These are phyloP conservation scores for Hippocampus abdominalis DNA, from an alignment of 2,113 vertebrate species.

Conservation along the genomic window DNA sequence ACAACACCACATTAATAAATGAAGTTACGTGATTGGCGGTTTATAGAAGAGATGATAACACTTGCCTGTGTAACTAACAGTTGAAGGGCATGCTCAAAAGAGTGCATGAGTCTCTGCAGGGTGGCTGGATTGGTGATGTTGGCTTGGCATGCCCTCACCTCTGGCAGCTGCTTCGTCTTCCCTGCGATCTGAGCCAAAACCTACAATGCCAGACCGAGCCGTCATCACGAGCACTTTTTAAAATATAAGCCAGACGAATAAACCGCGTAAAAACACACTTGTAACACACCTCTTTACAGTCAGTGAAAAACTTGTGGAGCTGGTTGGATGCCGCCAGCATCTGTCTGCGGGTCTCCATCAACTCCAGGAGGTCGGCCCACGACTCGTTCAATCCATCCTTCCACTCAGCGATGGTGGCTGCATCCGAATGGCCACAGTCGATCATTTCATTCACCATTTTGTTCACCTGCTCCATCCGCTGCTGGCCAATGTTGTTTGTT, in stretches of 20 bases:
- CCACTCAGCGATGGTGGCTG: slow-evolving; percentile 90
- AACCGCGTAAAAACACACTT: slow-evolving; percentile 4
- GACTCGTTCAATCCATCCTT: slow-evolving; percentile 92
- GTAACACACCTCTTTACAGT: slow-evolving; percentile 78
- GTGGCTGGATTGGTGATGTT: slow-evolving; percentile 75
- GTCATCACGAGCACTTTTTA: slow-evolving; percentile 42
- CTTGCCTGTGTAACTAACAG: slow-evolving; percentile 73
- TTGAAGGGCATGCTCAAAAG: slow-evolving; percentile 76
- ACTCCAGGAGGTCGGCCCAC: slow-evolving; percentile 91
- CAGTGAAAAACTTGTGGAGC: slow-evolving; percentile 88
- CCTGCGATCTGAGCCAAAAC: slow-evolving; percentile 74
- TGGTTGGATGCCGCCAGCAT: slow-evolving; percentile 86
- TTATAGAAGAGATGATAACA: neutral
- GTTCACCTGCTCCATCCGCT: slow-evolving; percentile 83
- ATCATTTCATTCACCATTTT: slow-evolving; percentile 88
- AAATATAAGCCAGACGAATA: slow-evolving; percentile 51
- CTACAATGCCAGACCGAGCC: slow-evolving; percentile 55
- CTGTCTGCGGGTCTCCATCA: slow-evolving; percentile 89
- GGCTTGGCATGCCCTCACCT: slow-evolving; percentile 76
- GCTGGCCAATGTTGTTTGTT: slow-evolving; percentile 85
- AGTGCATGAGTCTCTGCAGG: slow-evolving; percentile 76
- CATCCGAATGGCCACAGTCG: slow-evolving; percentile 81
- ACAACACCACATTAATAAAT: neutral
- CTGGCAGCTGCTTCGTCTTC: slow-evolving; percentile 76
- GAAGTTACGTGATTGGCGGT: neutral